Conservation (phyloP, 1,140 invertebrate genomes). For the Thalassaphorura encarpata region DNA sequence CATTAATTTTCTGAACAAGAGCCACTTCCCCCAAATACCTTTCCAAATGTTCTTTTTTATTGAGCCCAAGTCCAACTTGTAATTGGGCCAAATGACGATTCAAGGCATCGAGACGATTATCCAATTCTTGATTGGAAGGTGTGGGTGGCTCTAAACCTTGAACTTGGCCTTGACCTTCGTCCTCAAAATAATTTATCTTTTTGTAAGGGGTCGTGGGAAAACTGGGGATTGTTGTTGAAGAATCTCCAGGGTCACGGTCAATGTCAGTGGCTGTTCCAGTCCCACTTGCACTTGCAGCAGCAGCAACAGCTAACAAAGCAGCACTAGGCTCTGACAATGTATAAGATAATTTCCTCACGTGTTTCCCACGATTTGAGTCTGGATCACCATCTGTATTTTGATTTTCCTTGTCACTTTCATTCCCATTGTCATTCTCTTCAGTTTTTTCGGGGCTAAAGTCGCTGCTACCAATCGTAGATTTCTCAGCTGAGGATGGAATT, state of each 20-base stretch:
- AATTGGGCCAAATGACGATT: conserved; percentile 7
- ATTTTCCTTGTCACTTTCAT: conserved; percentile 23
- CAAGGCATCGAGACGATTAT: not conserved
- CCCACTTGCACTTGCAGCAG: not conserved
- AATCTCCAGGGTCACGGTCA: not conserved
- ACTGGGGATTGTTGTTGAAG: conserved; percentile 6
- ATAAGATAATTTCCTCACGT: conserved; percentile 51
- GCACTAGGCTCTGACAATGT: conserved; percentile 51
- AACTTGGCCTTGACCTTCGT: too few species aligned
- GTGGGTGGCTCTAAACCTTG: not conserved
- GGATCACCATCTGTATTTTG: not conserved
- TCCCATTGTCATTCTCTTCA: not conserved
- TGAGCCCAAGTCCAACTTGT: conserved; percentile 4
- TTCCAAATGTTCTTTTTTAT: conserved; percentile 18
- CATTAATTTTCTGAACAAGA: too few species aligned
- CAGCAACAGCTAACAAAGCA: conserved; percentile 42
- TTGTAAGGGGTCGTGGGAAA: conserved; percentile 10
- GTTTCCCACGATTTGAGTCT: conserved; percentile 28
- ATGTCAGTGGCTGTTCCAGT: not conserved
- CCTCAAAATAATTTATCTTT: too few species aligned
- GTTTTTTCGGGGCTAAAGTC: not conserved
- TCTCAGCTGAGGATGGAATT: conserved; percentile 14
- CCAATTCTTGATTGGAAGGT: not conserved
- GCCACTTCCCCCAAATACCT: conserved; percentile 14
- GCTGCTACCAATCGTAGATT: not conserved